Base-by-base conservation (phyloP, 2,113 vertebrate species). In the Bucco capensis region DNA sequence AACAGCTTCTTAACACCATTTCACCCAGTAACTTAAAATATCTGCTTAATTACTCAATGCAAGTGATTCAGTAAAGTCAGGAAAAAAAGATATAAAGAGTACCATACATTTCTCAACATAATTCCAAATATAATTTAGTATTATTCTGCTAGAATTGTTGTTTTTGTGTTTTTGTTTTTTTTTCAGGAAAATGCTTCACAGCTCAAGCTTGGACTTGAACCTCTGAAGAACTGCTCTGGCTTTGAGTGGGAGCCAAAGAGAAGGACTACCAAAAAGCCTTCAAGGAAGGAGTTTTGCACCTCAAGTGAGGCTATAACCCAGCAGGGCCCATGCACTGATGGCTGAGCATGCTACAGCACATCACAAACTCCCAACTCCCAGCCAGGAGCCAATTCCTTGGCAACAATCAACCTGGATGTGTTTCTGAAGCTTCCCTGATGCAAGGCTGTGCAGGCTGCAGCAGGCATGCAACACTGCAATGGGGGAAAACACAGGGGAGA, bases 171-270 rank as follows among this genome's bases (percentile, higher is more conserved):
- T 42, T 42, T 42, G 11, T 42, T 42, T 85, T 91, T 6, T 78
- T 92, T 93, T 75, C 61, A 80, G 74, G 9, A 50, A 64, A 93
- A 76, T 60, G 61, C 37, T 60, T 95, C 42, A 92, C 50, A 95
- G 65, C 33, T 80, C 40, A 53, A 35, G 22, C 49, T 91, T 89
- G 87, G 51, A 93, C 79, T 38, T 4, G 14, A 93, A 81, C 27
- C n/a, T 51, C 37, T 54, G 85, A 54, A 71, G 87, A 83, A 78
- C 16, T 72, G 12, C 27, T 80, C 62, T 79, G 53, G 58, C 66
- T 89, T 91, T 64, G 15, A 91, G 50, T 7, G 67, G 16, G 19
- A 86, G 14, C 19, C 58, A 78, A 83, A 27, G 19, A 17, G 27
- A 76, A 83, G 47, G 61, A 85, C 17, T 9, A 56, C 24, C n/a